Percentiles rank a stretch among this genome's conserved stretches.
Evolutionary conservation across 1,140 invertebrate species (phyloP).

Genomic region (Leptoteleia sp.): DNA sequence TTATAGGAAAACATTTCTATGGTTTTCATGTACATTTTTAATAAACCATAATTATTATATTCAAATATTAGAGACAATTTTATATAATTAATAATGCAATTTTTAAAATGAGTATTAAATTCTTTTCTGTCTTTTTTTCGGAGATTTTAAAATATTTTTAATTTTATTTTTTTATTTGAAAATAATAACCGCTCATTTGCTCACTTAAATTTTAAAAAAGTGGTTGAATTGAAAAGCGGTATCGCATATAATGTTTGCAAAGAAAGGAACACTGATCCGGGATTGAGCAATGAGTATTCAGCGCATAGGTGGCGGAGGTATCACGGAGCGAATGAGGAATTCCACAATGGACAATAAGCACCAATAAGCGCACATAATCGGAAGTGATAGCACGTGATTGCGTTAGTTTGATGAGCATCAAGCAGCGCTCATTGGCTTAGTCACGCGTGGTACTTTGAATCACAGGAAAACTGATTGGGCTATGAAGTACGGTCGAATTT

Average conservation of each 20-base stretch:
- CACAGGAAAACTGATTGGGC: constrained; percentile 32
- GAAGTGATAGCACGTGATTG: constrained; percentile 62
- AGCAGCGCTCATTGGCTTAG: constrained; percentile 39
- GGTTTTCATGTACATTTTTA: background rate
- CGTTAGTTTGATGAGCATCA: constrained; percentile 52
- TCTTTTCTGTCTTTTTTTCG: no score
- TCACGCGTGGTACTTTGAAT: constrained; percentile 49
- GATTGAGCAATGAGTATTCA: constrained; percentile 53
- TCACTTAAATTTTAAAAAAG: no score
- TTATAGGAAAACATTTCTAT: background rate
- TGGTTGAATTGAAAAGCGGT: no score
- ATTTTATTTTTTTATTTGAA: no score
- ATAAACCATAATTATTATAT: background rate
- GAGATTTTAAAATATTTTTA: no score
- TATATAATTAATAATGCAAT: no score
- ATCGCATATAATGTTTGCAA: background rate
- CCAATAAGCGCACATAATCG: constrained; percentile 61
- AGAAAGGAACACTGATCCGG: constrained; percentile 39
- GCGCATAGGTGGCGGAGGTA: constrained; percentile 21
- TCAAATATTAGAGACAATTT: background rate
- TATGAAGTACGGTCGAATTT: constrained; percentile 37
- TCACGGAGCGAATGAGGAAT: constrained; percentile 39
- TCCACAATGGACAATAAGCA: constrained; percentile 59
- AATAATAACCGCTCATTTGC: no score
- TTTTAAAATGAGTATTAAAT: no score